These are phyloP conservation scores for Cephus cinctus DNA, from an alignment of 1,140 invertebrate genomes.

Conservation along the genomic window DNA sequence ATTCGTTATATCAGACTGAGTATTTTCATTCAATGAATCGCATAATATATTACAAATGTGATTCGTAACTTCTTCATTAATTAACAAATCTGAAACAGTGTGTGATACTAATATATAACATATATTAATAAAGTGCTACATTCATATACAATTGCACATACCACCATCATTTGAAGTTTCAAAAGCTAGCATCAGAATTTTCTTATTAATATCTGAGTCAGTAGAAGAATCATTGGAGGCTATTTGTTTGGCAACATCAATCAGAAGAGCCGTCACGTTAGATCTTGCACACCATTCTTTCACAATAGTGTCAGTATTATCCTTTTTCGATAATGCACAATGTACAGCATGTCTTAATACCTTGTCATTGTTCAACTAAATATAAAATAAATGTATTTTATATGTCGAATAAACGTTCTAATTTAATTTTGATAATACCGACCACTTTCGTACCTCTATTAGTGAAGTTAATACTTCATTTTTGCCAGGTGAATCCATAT, in stretches of 20 bases:
- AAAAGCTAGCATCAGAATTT: constrained; percentile 34
- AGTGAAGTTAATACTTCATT: constrained; percentile 56
- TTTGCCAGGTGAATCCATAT: constrained; percentile 53
- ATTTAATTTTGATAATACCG: no score
- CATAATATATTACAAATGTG: constrained; percentile 52
- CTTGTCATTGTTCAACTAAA: constrained; percentile 30
- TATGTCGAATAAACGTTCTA: no score
- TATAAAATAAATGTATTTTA: no score
- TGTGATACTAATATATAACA: no score
- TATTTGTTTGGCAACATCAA: constrained; percentile 24
- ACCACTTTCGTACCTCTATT: constrained; percentile 46
- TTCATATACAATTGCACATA: constrained; percentile 26
- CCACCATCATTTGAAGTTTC: constrained; percentile 30
- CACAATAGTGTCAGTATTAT: constrained; percentile 51
- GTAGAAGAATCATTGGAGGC: constrained; percentile 12
- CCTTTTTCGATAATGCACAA: constrained; percentile 41
- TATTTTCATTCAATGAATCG: constrained; percentile 17
- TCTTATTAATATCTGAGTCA: constrained; percentile 23
- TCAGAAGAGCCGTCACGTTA: constrained; percentile 20
- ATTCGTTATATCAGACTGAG: constrained; percentile 17
- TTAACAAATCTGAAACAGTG: constrained; percentile 48
- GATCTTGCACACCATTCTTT: constrained; percentile 52
- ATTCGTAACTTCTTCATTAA: constrained; percentile 54
- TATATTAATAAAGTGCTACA: no score
- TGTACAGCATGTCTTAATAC: constrained; percentile 31